A percentile compares a stretch with the other conserved stretches of the same genome.
phyloP scores from a whole-genome alignment of 2,888 invertebrate species.

The Cephus sareptanus region DNA sequence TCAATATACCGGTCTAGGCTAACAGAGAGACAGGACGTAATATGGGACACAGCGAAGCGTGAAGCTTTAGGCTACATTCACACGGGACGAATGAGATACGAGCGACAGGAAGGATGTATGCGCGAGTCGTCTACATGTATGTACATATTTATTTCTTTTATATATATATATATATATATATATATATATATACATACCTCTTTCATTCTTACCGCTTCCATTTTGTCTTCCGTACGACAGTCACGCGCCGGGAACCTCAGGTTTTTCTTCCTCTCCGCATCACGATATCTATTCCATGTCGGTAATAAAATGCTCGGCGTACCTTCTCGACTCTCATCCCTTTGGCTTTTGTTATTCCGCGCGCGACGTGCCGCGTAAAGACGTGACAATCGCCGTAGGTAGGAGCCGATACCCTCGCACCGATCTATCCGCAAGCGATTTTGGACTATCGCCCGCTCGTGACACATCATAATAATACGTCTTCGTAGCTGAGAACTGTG shows the following conservation, averaged over 20 bases:
- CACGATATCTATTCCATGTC: constrained; percentile 3
- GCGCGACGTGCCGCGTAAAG: neutral
- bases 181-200: no score
- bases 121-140: no score
- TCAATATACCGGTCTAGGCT: constrained; percentile 12
- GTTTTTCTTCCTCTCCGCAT: neutral
- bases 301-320: constrained; percentile 3
- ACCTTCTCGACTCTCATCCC: neutral
- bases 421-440: no score
- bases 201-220: neutral
- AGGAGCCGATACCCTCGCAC: no score
- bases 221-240: neutral
- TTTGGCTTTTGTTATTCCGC: neutral
- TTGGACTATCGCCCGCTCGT: no score
- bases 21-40: constrained; percentile 8
- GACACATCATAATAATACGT: no score
- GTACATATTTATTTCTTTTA: no score
- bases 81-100: constrained; percentile 3
- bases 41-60: constrained; percentile 15
- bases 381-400: neutral
- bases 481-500: no score
- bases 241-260: neutral
- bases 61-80: constrained; percentile 13
- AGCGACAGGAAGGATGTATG: no score
- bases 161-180: no score